Evolutionary conservation across 2,888 invertebrate species (phyloP), one percentile per base, ranked within the genome.

Genomic region (Brassicogethes aeneus): DNA sequence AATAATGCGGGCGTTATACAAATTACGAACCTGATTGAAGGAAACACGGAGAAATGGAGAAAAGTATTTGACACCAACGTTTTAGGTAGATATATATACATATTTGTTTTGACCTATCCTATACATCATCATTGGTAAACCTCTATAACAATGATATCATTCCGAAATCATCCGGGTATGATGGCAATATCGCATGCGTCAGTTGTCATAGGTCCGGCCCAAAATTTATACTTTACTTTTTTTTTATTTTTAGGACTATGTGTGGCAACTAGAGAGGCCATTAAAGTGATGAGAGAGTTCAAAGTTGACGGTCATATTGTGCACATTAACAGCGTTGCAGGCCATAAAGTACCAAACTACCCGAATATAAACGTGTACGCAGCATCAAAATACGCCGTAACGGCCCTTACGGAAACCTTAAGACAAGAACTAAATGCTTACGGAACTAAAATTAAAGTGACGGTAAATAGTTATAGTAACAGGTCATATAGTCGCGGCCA

Each of bases 1-100:
- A 56, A 54, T 36, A 54, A 51, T 34, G 56, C 55, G 5, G 55
- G 53, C 3, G 32, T 48, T 3, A 15, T 50, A 8, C 40, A 42
- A 31, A 39, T 36, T 7, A 44, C 40, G 2, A 48, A 12, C 39
- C 32, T 52, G 15, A 38, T 37, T 17, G 47, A 52, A 16, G 52
- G 52, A 2, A 31, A 41, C 10, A 44, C 46, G 3, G 37, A 42
- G 16, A 41, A 42, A 13, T 51, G 49, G 51, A 47, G 40, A 31
- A 42, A 41, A 30, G 38, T 50, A 3, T 47, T 44, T 34, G 50
- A 53, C 35, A 45, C 41, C 1, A 42, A 42, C 16, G 33, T 34
- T 32, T 40, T 33, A 17, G 32, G 32, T 32, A n/a, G n/a, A n/a
- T n/a, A n/a, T n/a, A 8, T 8, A 29, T n/a, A n/a, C n/a, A n/a